Evolutionary conservation across 2,113 vertebrate species (phyloP).

Genomic region (Tachycineta bicolor): DNA sequence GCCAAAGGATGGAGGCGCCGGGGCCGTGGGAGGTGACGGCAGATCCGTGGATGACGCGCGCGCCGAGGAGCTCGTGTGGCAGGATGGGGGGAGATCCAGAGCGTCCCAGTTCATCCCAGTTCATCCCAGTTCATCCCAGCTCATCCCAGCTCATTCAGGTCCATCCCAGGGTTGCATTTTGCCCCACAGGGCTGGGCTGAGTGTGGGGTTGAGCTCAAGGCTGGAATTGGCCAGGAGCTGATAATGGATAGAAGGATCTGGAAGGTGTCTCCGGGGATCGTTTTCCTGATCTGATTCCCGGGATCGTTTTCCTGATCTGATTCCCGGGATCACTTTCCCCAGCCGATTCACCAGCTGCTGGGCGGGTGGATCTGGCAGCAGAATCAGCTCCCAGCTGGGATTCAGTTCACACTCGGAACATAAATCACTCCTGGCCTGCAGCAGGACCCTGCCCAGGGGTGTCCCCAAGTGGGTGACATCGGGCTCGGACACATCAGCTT

Average conservation of each 20-base stretch:
- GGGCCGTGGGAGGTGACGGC: accelerated
- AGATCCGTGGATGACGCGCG: accelerated
- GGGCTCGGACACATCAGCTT: neutral
- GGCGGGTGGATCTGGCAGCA: neutral
- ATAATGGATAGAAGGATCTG: neutral
- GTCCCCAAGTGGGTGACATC: neutral
- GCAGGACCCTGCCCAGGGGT: neutral
- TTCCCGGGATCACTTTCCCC: neutral
- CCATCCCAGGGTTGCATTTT: neutral
- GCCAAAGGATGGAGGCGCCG: accelerated
- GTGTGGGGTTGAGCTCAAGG: neutral
- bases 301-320: neutral
- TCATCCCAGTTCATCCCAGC: neutral
- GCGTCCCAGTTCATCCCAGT: neutral
- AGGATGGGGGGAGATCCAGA: accelerated
- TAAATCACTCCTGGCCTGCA: neutral
- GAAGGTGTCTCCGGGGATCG: neutral
- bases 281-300: neutral
- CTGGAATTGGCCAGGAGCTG: neutral
- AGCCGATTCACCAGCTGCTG: neutral
- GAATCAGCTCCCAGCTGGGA: neutral
- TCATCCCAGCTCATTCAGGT: neutral
- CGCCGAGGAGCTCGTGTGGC: accelerated
- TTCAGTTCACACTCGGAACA: neutral
- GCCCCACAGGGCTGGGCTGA: accelerated